A percentile compares a stretch with the other conserved stretches of the same genome.
phyloP scores from a whole-genome alignment of 2,888 invertebrate species.

The Hypena proboscidalis region DNA sequence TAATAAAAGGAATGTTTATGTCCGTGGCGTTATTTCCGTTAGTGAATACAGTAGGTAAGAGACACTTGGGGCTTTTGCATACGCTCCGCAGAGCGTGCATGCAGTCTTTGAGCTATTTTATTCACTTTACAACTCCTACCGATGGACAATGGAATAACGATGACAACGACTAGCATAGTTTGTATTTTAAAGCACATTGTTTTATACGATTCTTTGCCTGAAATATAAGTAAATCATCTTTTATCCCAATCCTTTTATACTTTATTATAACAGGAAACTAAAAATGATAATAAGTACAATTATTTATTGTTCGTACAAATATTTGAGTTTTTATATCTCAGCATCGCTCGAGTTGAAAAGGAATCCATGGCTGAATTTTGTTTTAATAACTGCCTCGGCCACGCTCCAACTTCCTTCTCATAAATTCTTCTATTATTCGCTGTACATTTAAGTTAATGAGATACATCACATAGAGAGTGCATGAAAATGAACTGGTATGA shows the following conservation, averaged over 20 bases:
- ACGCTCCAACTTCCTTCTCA: constrained; percentile 17
- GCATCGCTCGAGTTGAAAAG: constrained; percentile 17
- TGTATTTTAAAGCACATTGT: too few relatives aligned
- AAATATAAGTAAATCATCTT: too few relatives aligned
- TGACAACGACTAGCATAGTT: constrained; percentile 22
- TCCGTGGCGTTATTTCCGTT: constrained; percentile 30
- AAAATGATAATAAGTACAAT: constrained; percentile 20
- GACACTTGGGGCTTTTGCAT: constrained; percentile 41
- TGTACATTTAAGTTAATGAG: constrained; percentile 28
- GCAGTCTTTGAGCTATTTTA: constrained; percentile 44
- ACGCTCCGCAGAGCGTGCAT: constrained; percentile 38
- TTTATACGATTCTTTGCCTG: too few relatives aligned
- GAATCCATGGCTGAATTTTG: constrained; percentile 26
- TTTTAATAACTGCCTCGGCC: constrained; percentile 30
- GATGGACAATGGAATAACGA: constrained; percentile 24
- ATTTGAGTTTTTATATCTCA: constrained; percentile 12
- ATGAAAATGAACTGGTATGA: too few relatives aligned
- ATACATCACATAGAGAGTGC: not conserved
- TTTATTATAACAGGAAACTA: too few relatives aligned
- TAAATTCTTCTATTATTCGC: constrained; percentile 35
- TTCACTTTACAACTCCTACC: constrained; percentile 33
- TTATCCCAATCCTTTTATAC: too few relatives aligned
- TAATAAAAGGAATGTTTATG: constrained; percentile 25
- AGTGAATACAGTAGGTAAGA: constrained; percentile 39
- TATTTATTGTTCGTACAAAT: constrained; percentile 23